A percentile compares a stretch with the other conserved stretches of the same genome.
Conservation (phyloP, 2,113 vertebrate genomes). For the Amphiprion ocellaris region DNA sequence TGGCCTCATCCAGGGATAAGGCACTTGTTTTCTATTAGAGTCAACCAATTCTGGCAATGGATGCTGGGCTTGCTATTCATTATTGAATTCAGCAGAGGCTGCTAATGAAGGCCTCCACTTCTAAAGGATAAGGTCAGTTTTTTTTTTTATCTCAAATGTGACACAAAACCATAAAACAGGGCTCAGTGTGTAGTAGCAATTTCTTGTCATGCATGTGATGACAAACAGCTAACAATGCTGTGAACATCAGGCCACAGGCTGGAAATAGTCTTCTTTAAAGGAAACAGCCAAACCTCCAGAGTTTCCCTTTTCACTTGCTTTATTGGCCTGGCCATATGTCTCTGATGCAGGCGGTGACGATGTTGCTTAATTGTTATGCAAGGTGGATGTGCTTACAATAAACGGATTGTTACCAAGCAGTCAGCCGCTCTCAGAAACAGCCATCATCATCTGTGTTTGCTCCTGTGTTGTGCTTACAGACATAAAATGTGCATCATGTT, state of each 20-base stretch:
- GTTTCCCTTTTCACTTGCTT: conserved; percentile 34
- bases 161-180: conserved; percentile 20
- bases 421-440: conserved; percentile 32
- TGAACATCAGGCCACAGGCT: conserved; percentile 12
- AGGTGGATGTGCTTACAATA: conserved; percentile 46
- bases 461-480: not conserved
- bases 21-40: conserved; percentile 65
- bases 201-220: conserved; percentile 6
- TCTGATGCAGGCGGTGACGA: conserved; percentile 66
- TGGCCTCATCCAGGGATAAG: conserved; percentile 75
- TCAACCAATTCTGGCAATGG: conserved; percentile 62
- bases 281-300: conserved; percentile 37
- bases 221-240: conserved; percentile 24
- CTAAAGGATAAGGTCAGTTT: conserved; percentile 20
- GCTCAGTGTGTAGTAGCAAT: not conserved
- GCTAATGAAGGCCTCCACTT: conserved; percentile 60
- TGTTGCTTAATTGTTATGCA: conserved; percentile 75
- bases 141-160: conserved; percentile 19
- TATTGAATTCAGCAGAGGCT: conserved; percentile 54
- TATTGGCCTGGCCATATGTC: conserved; percentile 72
- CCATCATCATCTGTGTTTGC: conserved; percentile 30
- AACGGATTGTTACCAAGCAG: conserved; percentile 54
- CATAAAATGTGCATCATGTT: conserved; percentile 1
- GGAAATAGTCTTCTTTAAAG: conserved; percentile 52
- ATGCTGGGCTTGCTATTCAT: conserved; percentile 41